Conservation (phyloP, 2,113 vertebrate genomes). For the Baryphthengus martii region DNA sequence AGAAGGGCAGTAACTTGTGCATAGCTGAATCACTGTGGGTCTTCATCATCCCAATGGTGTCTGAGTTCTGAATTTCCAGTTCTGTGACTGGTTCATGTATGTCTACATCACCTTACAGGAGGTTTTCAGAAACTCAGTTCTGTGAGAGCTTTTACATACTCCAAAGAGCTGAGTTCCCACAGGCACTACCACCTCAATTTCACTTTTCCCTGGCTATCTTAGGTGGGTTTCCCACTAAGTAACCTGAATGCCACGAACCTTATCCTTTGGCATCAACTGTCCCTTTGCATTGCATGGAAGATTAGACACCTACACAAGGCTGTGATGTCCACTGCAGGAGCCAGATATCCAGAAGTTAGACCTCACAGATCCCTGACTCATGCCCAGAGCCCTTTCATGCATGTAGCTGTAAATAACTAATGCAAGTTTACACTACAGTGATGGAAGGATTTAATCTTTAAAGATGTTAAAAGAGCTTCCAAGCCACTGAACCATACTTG, state of each 20-base stretch:
- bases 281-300: neutral
- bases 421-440: neutral
- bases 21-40: neutral
- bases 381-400: neutral
- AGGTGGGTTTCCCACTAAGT: neutral
- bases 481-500: neutral
- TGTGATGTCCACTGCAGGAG: conserved; percentile 5
- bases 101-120: neutral
- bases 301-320: neutral
- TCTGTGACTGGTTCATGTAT: neutral
- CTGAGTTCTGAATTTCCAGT: neutral
- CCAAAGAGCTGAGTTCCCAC: neutral
- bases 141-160: neutral
- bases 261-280: neutral
- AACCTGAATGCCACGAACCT: neutral
- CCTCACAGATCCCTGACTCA: neutral
- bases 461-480: neutral
- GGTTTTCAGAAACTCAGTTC: neutral
- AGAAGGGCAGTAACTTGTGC: neutral
- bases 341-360: neutral
- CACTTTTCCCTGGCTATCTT: neutral
- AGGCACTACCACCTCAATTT: neutral
- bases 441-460: conserved; percentile 6
- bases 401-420: conserved; percentile 8
- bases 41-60: neutral